phyloP scores from a whole-genome alignment of 2,113 vertebrate species.

The Lepus americanus region DNA sequence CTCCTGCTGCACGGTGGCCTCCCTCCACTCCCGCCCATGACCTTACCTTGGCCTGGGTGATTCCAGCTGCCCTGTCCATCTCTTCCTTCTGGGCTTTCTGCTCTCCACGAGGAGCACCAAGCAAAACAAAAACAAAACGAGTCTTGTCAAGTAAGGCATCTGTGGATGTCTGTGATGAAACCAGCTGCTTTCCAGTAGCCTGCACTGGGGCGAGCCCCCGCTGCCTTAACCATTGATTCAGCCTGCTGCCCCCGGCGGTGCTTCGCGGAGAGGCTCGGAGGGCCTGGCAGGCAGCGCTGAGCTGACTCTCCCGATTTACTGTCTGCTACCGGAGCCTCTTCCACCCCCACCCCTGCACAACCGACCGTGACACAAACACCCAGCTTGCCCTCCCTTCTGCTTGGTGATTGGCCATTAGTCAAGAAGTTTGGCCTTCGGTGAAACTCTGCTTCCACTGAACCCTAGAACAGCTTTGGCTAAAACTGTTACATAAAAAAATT shows the following conservation, averaged over 20 bases:
- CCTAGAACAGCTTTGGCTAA: conserved; percentile 84
- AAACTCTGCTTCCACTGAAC: conserved; percentile 78
- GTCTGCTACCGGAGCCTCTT: conserved; percentile 67
- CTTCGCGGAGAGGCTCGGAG: background rate
- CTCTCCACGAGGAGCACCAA: conserved; percentile 89
- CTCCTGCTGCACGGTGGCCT: too few relatives aligned
- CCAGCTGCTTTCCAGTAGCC: conserved; percentile 84
- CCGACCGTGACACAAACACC: background rate
- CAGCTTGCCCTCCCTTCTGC: conserved; percentile 51
- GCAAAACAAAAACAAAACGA: conserved; percentile 90
- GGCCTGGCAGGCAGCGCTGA: conserved; percentile 32
- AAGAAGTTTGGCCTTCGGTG: conserved; percentile 75
- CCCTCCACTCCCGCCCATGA: background rate
- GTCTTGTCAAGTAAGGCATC: conserved; percentile 90
- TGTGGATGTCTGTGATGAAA: conserved; percentile 73
- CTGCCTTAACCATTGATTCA: conserved; percentile 83
- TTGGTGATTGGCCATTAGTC: conserved; percentile 85
- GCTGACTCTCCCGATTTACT: conserved; percentile 58
- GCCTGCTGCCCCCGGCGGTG: conserved; percentile 48
- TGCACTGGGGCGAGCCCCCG: conserved; percentile 74
- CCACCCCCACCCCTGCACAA: conserved; percentile 28
- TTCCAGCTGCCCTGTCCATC: conserved; percentile 90
- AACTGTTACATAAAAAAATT: conserved; percentile 83
- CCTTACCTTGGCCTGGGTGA: conserved; percentile 90
- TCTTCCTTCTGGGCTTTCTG: conserved; percentile 90